Base-by-base conservation (phyloP, 2,888 invertebrate genomes). In the Willowsia nigromaculata region DNA sequence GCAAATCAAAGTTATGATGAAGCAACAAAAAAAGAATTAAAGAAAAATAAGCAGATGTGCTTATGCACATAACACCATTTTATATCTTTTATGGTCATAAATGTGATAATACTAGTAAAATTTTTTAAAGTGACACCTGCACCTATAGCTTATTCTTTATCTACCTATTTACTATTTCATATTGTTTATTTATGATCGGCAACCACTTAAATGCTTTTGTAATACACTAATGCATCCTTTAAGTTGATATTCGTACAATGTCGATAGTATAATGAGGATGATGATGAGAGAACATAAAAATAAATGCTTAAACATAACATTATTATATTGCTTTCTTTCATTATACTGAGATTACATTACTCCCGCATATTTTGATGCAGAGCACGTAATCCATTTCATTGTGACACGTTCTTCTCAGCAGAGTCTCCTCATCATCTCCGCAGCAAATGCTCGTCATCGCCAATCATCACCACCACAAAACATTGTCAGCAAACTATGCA, bases 321-420 rank as follows among this genome's bases (percentile, higher is more conserved):
- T 68, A 37, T 40, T 40, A 71, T 50, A 27, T 50, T 47, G n/a
- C n/a, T 47, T 50, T 47, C 47, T 62, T 62, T 30, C 62, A 62
- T 62, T 62, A 62, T 2, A 30, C 27, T 15, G 53, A 15, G 7
- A 5, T 37, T 37, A 0, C 25, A 15, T 30, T 62, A 4, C 30
- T 30, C 13, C n/a, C 27, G 7, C 11, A 74, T 74, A 27, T 50
- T 68, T 74, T 74, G 15, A 85, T 85, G 76, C 85, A 25, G 30
- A 9, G 76, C 85, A 85, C 85, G 85, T 85, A 85, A 76, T 76
- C 85, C 85, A 85, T 85, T 85, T 85, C 76, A 85, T 76, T 85
- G 76, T 74, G 85, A 76, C 76, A 84, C 84, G 71, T 71, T 74
- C 74, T 50, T 13, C 22, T 62, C 85, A 76, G n/a, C n/a, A n/a